phyloP scores from a whole-genome alignment of 2,888 invertebrate genomes.

The Trichacis sp. region DNA sequence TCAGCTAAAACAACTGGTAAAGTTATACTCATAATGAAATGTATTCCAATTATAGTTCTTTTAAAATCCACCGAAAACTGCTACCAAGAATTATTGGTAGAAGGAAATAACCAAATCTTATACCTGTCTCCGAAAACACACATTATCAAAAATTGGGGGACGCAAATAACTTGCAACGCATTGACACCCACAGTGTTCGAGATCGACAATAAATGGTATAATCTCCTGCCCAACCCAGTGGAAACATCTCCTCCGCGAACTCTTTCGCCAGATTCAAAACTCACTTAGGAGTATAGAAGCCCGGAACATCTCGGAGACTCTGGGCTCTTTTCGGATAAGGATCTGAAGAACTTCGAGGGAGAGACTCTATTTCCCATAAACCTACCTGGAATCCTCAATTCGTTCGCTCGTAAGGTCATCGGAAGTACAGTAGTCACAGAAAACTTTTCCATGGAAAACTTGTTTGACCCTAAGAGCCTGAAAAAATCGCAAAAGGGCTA shows the following conservation, averaged over 20 bases:
- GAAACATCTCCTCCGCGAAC: not conserved
- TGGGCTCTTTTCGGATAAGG: slow-evolving; percentile 23
- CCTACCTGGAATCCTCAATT: not conserved
- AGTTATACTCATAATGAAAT: slow-evolving; percentile 50
- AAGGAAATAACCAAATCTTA: slow-evolving; percentile 5
- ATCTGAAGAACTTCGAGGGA: slow-evolving; percentile 16
- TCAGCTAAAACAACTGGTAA: slow-evolving; percentile 37
- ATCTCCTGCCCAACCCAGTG: not conserved
- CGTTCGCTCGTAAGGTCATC: not conserved
- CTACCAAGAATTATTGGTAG: slow-evolving; percentile 27
- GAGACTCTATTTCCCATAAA: slow-evolving; percentile 19
- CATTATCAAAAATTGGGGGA: slow-evolving; percentile 34
- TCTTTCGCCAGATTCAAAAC: slow-evolving; percentile 11
- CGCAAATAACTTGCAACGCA: slow-evolving; percentile 32
- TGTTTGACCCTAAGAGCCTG: slow-evolving; percentile 13
- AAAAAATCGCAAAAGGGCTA: not conserved
- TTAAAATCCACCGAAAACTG: slow-evolving; percentile 38
- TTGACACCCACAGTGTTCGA: slow-evolving; percentile 38
- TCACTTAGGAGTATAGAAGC: not conserved
- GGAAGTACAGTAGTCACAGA: not conserved
- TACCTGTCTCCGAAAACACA: slow-evolving; percentile 44
- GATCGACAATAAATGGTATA: slow-evolving; percentile 33
- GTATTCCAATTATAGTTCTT: slow-evolving; percentile 40
- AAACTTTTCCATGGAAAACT: slow-evolving; percentile 3
- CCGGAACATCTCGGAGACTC: slow-evolving; percentile 15